Percentiles rank a stretch among this genome's conserved stretches.
Conservation (phyloP, 2,888 invertebrate genomes). For the Synergus japonicus region DNA sequence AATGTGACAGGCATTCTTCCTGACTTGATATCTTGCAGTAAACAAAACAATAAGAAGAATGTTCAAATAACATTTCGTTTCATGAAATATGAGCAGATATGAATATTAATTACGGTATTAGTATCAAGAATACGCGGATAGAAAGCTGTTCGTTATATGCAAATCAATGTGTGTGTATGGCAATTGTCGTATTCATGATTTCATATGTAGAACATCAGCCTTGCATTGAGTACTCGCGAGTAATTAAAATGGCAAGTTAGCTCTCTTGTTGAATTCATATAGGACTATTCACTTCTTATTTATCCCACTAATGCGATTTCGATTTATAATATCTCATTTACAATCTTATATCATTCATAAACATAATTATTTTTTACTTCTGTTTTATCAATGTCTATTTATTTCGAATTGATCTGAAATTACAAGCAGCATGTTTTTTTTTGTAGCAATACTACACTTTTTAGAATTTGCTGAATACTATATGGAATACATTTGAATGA, state of each 20-base stretch:
- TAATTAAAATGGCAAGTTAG: constrained; percentile 29
- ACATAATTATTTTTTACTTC: too few species aligned
- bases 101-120: constrained; percentile 21
- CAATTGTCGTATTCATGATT: constrained; percentile 31
- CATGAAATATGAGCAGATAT: constrained; percentile 32
- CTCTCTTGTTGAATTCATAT: constrained; percentile 14
- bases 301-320: constrained; percentile 17
- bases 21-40: neutral
- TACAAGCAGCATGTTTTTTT: neutral
- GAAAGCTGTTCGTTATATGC: constrained; percentile 31
- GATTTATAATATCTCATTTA: neutral
- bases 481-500: constrained; percentile 31
- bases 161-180: constrained; percentile 5
- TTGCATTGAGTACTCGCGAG: constrained; percentile 13
- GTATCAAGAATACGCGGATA: constrained; percentile 29
- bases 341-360: too few species aligned
- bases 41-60: neutral
- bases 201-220: constrained; percentile 30
- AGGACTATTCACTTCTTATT: constrained; percentile 24
- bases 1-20: neutral
- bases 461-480: neutral
- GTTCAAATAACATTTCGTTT: constrained; percentile 23
- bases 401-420: too few species aligned
- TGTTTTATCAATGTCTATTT: too few species aligned
- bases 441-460: neutral